Conservation (phyloP, 2,113 vertebrate genomes). For the Rhombomys opimus region DNA sequence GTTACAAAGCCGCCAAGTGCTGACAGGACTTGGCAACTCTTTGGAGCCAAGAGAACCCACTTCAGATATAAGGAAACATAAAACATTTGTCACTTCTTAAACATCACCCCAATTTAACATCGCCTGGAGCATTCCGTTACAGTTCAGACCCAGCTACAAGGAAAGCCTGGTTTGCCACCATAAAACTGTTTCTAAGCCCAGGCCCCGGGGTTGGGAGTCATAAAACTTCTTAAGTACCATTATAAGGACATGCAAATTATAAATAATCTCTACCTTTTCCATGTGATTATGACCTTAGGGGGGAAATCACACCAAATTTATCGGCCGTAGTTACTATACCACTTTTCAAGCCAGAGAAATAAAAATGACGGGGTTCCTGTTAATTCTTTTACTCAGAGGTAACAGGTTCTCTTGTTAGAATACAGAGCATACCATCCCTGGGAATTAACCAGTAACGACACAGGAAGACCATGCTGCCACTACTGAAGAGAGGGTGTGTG, state of each 20-base stretch:
- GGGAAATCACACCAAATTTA: conserved; percentile 10
- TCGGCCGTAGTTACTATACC: background rate
- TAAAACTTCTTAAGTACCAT: conserved; percentile 44
- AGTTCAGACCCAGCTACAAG: conserved; percentile 41
- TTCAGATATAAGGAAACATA: conserved; percentile 69
- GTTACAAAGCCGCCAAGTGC: conserved; percentile 68
- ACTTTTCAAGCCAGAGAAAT: conserved; percentile 27
- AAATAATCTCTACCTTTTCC: conserved; percentile 53
- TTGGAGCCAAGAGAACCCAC: conserved; percentile 54
- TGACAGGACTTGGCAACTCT: conserved; percentile 55
- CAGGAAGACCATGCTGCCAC: background rate
- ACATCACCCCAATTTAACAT: conserved; percentile 75
- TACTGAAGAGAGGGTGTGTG: background rate
- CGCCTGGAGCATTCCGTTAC: conserved; percentile 45
- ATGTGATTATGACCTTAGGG: background rate
- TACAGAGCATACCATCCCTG: conserved; percentile 3
- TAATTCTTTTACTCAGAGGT: conserved; percentile 35
- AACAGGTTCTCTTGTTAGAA: conserved; percentile 9
- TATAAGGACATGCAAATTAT: conserved; percentile 56
- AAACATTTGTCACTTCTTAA: conserved; percentile 77
- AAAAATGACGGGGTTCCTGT: background rate
- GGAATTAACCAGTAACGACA: background rate
- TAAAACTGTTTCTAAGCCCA: background rate
- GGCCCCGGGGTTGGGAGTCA: conserved; percentile 16
- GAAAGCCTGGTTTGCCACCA: conserved; percentile 28